These are phyloP conservation scores for Crypturellus undulatus DNA, from an alignment of 2,113 vertebrate species.

Conservation along the genomic window DNA sequence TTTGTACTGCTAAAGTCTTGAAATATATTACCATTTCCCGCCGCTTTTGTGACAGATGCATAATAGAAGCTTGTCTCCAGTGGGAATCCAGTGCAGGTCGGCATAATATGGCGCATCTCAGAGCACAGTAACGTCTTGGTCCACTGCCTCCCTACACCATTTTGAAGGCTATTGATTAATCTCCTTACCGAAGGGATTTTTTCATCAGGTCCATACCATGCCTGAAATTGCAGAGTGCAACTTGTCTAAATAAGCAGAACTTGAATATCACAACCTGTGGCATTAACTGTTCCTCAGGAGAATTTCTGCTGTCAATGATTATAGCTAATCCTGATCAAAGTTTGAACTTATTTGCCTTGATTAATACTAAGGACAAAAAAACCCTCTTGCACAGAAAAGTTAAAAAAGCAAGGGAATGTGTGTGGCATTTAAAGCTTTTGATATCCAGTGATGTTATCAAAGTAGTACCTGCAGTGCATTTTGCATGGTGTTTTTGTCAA, in stretches of 20 bases:
- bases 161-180: slow-evolving; percentile 58
- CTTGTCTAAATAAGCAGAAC: slow-evolving; percentile 34
- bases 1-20: background rate
- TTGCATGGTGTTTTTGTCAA: slow-evolving; percentile 54
- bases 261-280: background rate
- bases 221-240: slow-evolving; percentile 68
- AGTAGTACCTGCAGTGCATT: slow-evolving; percentile 63
- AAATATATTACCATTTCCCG: slow-evolving; percentile 35
- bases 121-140: slow-evolving; percentile 65
- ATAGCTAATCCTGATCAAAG: slow-evolving; percentile 52
- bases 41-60: slow-evolving; percentile 34
- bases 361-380: slow-evolving; percentile 21
- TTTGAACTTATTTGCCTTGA: slow-evolving; percentile 35
- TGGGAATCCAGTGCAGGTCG: slow-evolving; percentile 62
- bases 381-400: background rate
- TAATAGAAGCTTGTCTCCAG: slow-evolving; percentile 62
- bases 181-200: slow-evolving; percentile 45
- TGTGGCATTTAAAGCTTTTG: background rate
- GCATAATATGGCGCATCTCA: slow-evolving; percentile 60
- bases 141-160: slow-evolving; percentile 56
- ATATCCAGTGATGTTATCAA: background rate
- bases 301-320: slow-evolving; percentile 31
- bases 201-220: slow-evolving; percentile 43
- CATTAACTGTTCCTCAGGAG: slow-evolving; percentile 16
- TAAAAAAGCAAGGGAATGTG: background rate